Evolutionary conservation across 2,888 invertebrate species (phyloP), one percentile per base, ranked within the genome.

Genomic region (Limnephilus rhombicus): DNA sequence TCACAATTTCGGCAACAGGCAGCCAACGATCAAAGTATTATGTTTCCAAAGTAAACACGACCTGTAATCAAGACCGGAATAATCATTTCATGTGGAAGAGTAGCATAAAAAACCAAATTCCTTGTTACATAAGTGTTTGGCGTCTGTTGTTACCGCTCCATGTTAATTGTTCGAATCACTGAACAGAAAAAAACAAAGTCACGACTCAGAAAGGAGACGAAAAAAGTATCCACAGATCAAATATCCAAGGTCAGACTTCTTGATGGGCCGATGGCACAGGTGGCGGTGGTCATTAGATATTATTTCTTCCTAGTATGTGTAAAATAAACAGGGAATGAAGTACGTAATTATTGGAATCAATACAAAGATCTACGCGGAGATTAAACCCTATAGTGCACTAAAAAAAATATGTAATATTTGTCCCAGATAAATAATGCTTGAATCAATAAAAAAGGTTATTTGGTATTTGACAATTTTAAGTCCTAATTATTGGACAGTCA

Each of bases 121-220:
- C 18, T 34, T 82, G 82, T 82, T 82, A 82, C 34, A 31, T 82
- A 82, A 82, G 82, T 82, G 82, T 82, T 82, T 82, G 31, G 82
- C 31, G 68, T 68, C 24, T 68, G 68, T 68, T 68, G 68, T 68
- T 68, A 68, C 68, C 68, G 68, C 68, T 68, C 9, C n/a, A 68
- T 68, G 68, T 86, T 86, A 45, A 86, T 86, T 45, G 86, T 45
- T 86, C 45, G 45, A 86, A 45, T 86, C 86, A 86, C 41, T 86
- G 86, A 86, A 86, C 86, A 86, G n/a, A 86, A 45, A 86, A 86
- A 86, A 86, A 45, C 49, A 45, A 5, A 86, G 41, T 45, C 37
- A 86, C 86, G 41, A 89, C 37, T 29, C 88, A 49, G 80, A 89
- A 89, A 31, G 80, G 80, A 80, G 80, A 68, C 18, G 34, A 34